Percentiles rank a stretch among this genome's conserved stretches.
Evolutionary conservation across 2,888 invertebrate species (phyloP).

Genomic region (Idaea biselata): DNA sequence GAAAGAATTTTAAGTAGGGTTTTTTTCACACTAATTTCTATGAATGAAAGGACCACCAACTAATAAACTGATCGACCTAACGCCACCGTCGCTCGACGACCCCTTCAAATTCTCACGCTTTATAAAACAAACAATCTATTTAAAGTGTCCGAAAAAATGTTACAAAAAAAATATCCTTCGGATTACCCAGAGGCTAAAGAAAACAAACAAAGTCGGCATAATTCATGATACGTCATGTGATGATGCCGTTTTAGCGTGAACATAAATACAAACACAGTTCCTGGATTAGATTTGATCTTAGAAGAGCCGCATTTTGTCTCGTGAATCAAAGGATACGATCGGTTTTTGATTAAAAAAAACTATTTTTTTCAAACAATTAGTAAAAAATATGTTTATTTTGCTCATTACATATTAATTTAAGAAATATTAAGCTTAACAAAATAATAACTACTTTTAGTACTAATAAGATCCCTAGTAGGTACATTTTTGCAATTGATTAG

Average conservation of each 20-base stretch:
- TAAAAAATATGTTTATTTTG: too few species aligned
- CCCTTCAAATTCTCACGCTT: slow-evolving; percentile 66
- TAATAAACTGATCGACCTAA: slow-evolving; percentile 35
- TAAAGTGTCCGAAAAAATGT: slow-evolving; percentile 51
- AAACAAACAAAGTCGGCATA: slow-evolving; percentile 62
- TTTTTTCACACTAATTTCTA: slow-evolving; percentile 4
- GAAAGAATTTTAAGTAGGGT: background rate
- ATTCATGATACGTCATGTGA: slow-evolving; percentile 44
- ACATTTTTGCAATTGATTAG: too few species aligned
- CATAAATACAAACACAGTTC: background rate
- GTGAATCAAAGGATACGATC: too few species aligned
- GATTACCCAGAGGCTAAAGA: slow-evolving; percentile 59
- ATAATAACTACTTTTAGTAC: too few species aligned
- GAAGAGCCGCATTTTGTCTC: too few species aligned
- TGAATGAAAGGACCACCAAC: slow-evolving; percentile 20
- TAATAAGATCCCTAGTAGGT: too few species aligned
- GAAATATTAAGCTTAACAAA: too few species aligned
- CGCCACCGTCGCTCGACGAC: slow-evolving; percentile 51
- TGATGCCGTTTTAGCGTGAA: background rate
- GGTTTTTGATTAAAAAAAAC: too few species aligned
- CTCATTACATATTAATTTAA: too few species aligned
- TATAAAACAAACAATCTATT: slow-evolving; percentile 61
- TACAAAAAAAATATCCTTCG: slow-evolving; percentile 52
- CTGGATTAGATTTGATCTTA: too few species aligned
- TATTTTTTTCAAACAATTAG: too few species aligned